Percentiles rank a stretch among this genome's conserved stretches.
These are phyloP conservation scores for Corbicula japonica DNA, from an alignment of 2,888 invertebrate genomes.

Conservation along the genomic window DNA sequence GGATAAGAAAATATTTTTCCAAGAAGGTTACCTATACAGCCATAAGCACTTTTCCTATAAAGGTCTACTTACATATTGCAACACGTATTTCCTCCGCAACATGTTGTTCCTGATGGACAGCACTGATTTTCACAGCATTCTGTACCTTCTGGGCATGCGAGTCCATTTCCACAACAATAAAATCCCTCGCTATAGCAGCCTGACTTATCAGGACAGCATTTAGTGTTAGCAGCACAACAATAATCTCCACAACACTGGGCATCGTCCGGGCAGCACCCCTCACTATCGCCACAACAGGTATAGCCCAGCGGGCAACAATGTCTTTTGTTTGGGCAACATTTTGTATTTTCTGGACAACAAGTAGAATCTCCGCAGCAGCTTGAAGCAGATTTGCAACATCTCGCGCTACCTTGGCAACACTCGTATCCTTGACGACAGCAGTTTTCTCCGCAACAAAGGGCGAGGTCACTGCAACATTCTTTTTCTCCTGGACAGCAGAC, in stretches of 20 bases:
- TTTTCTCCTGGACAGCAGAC: conserved; percentile 57
- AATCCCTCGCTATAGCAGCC: conserved; percentile 58
- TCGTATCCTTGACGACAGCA: conserved; percentile 58
- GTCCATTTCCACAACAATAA: conserved; percentile 60
- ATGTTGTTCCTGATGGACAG: conserved; percentile 26
- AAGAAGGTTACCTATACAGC: too few species aligned
- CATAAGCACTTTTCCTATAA: too few species aligned
- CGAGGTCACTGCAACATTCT: conserved; percentile 55
- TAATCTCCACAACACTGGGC: conserved; percentile 56
- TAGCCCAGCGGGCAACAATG: conserved; percentile 56
- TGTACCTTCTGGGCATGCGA: conserved; percentile 50
- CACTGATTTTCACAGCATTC: conserved; percentile 54
- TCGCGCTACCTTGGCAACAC: conserved; percentile 58
- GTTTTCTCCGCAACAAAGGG: conserved; percentile 59
- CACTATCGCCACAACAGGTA: conserved; percentile 49
- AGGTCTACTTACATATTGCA: conserved; percentile 43
- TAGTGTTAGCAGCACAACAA: conserved; percentile 48
- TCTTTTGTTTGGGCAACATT: conserved; percentile 56
- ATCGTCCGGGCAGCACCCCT: conserved; percentile 55
- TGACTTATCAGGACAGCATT: conserved; percentile 58
- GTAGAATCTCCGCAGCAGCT: conserved; percentile 57
- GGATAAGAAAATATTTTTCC: too few species aligned
- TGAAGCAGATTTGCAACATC: conserved; percentile 48
- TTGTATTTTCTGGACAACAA: conserved; percentile 53
- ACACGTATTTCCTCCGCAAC: conserved; percentile 43